Evolutionary conservation across 2,888 invertebrate species (phyloP), one percentile per base, ranked within the genome.

Genomic region (Luffia ferchaultella): DNA sequence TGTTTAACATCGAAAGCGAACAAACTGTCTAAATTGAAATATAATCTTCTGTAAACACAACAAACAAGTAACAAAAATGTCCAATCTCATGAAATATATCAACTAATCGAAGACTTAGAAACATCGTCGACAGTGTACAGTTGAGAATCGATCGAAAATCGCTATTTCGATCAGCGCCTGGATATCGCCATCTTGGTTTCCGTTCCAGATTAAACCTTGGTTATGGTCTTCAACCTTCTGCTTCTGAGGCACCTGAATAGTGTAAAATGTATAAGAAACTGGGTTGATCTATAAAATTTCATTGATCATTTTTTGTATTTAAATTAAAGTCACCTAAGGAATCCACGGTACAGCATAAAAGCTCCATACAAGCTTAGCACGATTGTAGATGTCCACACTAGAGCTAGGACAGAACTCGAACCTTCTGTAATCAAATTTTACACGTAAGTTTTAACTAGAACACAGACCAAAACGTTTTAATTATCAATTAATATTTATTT

Each of bases 311-410:
- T 30, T 12, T 30, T 30, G 30, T 30, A 30, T 12, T 30, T 30
- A 30, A 30, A 18, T 17, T 16, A 15, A 43, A 16, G 16, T 18
- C 60, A 73, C 76, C 73, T 68, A 50, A 74, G 63, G 52, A 70
- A 63, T 54, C 72, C 74, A 18, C 70, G 69, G 56, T 76, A 75
- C 52, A 75, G 55, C 72, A 73, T 68, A 57, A 68, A 72, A 2
- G 65, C 68, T 54, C 77, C 79, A 54, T 75, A 80, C 52, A 76
- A 52, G 55, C 68, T 68, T 57, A 80, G 71, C 42, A 79, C 67
- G 51, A 77, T 68, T 12, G 77, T 78, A 9, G 82, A 76, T 1
- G 76, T 71, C 80, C 79, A 80, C 50, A 79, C 73, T 42, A 77
- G 66, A 1, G 68, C 70, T 57, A 78, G 53, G 17, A 77, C 58